Conservation (phyloP, 2,888 invertebrate species). For the Sisyra nigra region DNA sequence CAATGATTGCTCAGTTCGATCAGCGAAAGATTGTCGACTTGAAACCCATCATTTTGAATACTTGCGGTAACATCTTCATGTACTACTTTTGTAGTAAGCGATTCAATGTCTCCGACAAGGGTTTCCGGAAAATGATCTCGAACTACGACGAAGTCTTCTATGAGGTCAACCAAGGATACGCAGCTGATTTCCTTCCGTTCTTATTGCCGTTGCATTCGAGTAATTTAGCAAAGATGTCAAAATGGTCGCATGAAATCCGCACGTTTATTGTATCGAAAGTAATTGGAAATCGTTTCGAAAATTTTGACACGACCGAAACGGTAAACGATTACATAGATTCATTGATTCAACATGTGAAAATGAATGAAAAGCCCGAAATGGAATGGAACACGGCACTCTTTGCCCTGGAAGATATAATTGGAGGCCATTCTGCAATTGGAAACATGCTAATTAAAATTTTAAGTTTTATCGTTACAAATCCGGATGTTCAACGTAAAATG, state of each 20-base stretch:
- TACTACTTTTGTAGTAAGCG: conserved; percentile 40
- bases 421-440: conserved; percentile 47
- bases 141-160: conserved; percentile 47
- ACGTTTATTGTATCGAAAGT: conserved; percentile 33
- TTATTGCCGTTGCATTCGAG: conserved; percentile 34
- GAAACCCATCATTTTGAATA: conserved; percentile 31
- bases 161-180: conserved; percentile 51
- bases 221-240: conserved; percentile 32
- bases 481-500: conserved; percentile 33
- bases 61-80: conserved; percentile 42
- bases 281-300: conserved; percentile 29
- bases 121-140: conserved; percentile 31
- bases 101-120: conserved; percentile 27
- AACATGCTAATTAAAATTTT: conserved; percentile 42
- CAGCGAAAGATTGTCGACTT: conserved; percentile 18
- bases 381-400: conserved; percentile 36
- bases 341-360: conserved; percentile 34
- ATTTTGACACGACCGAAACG: conserved; percentile 16
- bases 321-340: conserved; percentile 41
- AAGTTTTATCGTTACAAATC: conserved; percentile 34
- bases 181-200: conserved; percentile 46
- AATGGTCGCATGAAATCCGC: conserved; percentile 34
- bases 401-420: conserved; percentile 27
- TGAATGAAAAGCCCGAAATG: conserved; percentile 25
- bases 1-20: conserved; percentile 19